Evolutionary conservation across 92 coral and sea anemone species (phyloP).

Genomic region (Palythoa caribaeorum): DNA sequence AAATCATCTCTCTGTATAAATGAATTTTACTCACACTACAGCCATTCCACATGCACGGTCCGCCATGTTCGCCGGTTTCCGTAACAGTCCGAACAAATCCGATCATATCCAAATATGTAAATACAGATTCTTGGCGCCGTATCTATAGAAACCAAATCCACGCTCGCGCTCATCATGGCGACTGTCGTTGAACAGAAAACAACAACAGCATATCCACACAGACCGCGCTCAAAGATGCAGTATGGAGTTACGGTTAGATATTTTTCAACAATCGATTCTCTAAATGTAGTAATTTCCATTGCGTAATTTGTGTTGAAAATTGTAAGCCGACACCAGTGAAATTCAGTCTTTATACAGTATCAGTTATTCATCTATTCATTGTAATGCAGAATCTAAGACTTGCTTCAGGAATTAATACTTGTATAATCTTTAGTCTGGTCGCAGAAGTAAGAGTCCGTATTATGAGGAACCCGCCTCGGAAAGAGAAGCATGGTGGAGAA

Average conservation of each 20-base stretch:
- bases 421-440: conserved; percentile 65
- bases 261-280: neutral
- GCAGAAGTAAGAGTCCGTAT: conserved; percentile 88
- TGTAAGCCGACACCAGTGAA: neutral
- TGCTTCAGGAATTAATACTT: neutral
- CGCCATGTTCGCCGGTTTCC: neutral
- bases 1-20: conserved; percentile 16
- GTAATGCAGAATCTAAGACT: neutral
- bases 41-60: neutral
- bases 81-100: neutral
- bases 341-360: neutral
- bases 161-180: neutral
- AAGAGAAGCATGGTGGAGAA: conserved; percentile 99
- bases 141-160: conserved; percentile 35
- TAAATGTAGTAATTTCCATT: neutral
- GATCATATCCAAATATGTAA: conserved; percentile 29
- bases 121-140: neutral
- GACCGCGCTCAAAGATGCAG: conserved; percentile 28
- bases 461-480: conserved; percentile 92
- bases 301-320: neutral
- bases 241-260: conserved; percentile 9
- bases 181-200: conserved; percentile 18
- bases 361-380: neutral
- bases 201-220: conserved; percentile 20
- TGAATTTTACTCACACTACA: neutral